Percentiles rank a stretch among this genome's conserved stretches.
Evolutionary conservation across 2,113 vertebrate genomes (phyloP).

Genomic region (Callipepla californica): DNA sequence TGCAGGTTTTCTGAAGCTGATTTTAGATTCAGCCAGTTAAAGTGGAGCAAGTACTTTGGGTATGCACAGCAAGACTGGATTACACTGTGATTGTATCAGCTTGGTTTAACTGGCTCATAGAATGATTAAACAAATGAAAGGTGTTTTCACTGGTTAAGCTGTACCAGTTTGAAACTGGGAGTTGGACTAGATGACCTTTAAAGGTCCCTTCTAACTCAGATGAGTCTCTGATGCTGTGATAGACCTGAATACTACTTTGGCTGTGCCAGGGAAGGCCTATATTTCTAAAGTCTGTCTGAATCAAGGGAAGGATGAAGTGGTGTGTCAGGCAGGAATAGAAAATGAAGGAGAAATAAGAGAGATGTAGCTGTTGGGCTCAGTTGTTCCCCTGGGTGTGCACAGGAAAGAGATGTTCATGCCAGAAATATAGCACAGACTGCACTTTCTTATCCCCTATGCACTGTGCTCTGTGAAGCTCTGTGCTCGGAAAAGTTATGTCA

Average conservation of each 20-base stretch:
- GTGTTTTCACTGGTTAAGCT: background rate
- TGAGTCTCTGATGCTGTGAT: background rate
- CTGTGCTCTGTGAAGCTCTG: background rate
- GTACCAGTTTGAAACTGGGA: background rate
- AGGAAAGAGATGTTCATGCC: background rate
- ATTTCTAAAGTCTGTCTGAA: constrained; percentile 7
- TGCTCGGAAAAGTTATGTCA: background rate
- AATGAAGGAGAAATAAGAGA: constrained; percentile 31
- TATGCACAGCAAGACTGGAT: background rate
- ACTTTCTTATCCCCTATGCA: background rate
- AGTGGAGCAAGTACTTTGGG: background rate
- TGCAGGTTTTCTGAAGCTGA: background rate
- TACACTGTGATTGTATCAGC: background rate
- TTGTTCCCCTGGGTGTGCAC: background rate
- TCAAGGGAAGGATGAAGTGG: background rate
- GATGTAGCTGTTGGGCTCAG: constrained; percentile 14
- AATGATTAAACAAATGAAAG: background rate
- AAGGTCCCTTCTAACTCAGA: too few species aligned
- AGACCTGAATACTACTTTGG: background rate
- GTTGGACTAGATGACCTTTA: too few species aligned
- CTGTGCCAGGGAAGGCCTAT: background rate
- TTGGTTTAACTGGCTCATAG: constrained; percentile 5
- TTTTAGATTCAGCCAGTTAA: background rate
- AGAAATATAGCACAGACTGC: background rate
- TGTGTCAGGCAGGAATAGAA: constrained; percentile 13